Conservation (phyloP, 2,113 vertebrate species). For the Leiothrix lutea region DNA sequence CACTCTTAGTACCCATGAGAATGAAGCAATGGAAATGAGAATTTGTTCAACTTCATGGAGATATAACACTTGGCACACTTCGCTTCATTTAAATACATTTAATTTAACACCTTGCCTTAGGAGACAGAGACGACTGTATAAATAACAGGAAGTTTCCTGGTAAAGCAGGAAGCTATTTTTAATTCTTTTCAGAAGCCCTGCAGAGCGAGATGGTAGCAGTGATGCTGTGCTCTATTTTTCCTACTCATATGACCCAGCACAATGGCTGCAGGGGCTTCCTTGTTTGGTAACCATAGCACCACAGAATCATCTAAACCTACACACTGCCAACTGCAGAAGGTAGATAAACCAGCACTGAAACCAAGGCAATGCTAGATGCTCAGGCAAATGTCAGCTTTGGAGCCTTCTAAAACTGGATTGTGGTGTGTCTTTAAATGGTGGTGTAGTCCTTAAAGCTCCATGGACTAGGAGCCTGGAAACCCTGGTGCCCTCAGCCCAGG, state of each 20-base stretch:
- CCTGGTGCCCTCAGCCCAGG: not conserved
- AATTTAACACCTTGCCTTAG: slow-evolving; percentile 11
- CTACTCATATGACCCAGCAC: not conserved
- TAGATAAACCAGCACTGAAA: slow-evolving; percentile 26
- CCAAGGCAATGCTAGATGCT: not conserved
- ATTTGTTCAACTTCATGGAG: not conserved
- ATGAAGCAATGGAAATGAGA: not conserved
- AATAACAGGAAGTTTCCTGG: slow-evolving; percentile 66
- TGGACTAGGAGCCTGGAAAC: not conserved
- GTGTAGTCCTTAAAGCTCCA: not conserved
- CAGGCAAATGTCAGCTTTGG: not conserved
- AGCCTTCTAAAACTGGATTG: not conserved
- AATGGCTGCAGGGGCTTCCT: slow-evolving; percentile 35
- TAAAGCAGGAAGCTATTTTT: slow-evolving; percentile 53
- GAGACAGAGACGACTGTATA: not conserved
- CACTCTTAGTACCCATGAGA: not conserved
- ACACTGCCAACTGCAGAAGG: not conserved
- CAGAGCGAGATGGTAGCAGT: slow-evolving; percentile 5
- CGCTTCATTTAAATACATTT: not conserved
- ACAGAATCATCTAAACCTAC: slow-evolving; percentile 16
- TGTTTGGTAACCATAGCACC: slow-evolving; percentile 50
- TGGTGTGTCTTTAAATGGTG: not conserved
- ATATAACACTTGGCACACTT: not conserved
- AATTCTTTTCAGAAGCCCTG: slow-evolving; percentile 18
- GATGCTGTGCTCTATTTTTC: slow-evolving; percentile 1